A percentile compares a stretch with the other conserved stretches of the same genome.
phyloP scores from a whole-genome alignment of 1,140 invertebrate species.

The Trinorchestia longiramus region DNA sequence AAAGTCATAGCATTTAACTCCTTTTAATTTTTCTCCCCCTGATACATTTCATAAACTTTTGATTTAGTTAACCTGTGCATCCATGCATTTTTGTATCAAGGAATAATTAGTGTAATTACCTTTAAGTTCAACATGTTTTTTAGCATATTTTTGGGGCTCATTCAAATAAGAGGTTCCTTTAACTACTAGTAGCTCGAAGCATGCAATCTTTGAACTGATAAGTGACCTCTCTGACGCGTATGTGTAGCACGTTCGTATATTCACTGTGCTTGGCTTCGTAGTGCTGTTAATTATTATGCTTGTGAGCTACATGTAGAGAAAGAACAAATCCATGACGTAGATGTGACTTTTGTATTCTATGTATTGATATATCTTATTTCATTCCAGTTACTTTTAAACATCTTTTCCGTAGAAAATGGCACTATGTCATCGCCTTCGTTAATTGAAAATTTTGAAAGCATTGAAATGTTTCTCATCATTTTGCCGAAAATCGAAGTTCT shows the following conservation, averaged over 20 bases:
- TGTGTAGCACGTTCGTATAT: neutral
- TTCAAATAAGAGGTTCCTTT: neutral
- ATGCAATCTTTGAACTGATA: neutral
- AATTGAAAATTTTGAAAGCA: neutral
- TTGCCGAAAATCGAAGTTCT: neutral
- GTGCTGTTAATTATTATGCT: neutral
- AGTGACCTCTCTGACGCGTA: neutral
- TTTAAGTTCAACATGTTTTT: neutral
- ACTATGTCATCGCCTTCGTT: too few relatives aligned
- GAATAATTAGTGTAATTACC: neutral
- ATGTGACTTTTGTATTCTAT: neutral
- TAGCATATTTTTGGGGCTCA: neutral
- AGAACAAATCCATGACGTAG: neutral
- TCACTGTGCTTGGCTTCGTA: neutral
- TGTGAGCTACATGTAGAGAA: neutral
- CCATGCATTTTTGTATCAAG: neutral
- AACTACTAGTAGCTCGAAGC: neutral
- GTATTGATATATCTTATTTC: neutral
- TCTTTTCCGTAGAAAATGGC: neutral
- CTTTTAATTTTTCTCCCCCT: neutral
- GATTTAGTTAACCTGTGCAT: neutral
- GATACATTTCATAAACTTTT: neutral
- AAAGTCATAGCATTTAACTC: neutral
- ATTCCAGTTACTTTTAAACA: neutral
- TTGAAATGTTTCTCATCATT: neutral